phyloP scores from a whole-genome alignment of 2,113 vertebrate species.

The Lanius ludovicianus region DNA sequence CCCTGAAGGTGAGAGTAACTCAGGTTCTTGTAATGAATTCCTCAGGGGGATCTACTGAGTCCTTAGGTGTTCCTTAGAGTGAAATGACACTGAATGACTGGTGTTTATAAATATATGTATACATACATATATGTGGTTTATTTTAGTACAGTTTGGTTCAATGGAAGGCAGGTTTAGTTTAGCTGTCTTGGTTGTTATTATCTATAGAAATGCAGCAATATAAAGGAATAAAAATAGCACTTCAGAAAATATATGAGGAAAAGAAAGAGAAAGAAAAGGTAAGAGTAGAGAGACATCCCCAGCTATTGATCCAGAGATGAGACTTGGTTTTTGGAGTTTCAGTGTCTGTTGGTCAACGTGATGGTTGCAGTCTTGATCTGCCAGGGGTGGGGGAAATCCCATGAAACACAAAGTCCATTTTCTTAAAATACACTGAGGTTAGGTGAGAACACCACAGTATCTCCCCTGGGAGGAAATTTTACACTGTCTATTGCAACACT shows the following conservation, averaged over 20 bases:
- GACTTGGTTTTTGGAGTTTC: not conserved
- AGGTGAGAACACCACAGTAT: not conserved
- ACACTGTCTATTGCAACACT: not conserved
- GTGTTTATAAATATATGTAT: not conserved
- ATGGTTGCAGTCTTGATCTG: not conserved
- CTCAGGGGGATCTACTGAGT: not conserved
- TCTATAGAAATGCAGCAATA: not conserved
- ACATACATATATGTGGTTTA: not conserved
- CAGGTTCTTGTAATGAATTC: not conserved
- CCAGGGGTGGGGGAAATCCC: not conserved
- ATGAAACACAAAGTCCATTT: accelerated
- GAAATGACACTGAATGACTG: not conserved
- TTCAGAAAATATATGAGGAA: not conserved
- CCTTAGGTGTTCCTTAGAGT: not conserved
- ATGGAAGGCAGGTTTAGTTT: not conserved
- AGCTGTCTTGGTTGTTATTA: not conserved
- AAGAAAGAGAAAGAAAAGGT: not conserved
- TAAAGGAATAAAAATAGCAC: not conserved
- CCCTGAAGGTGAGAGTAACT: not conserved
- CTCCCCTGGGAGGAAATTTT: not conserved
- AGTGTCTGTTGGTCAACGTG: not conserved
- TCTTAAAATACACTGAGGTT: not conserved
- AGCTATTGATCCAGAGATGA: not conserved
- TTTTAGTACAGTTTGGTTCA: not conserved
- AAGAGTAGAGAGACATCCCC: not conserved